Evolutionary conservation across 1,140 invertebrate species (phyloP).

Genomic region (Cherax destructor): DNA sequence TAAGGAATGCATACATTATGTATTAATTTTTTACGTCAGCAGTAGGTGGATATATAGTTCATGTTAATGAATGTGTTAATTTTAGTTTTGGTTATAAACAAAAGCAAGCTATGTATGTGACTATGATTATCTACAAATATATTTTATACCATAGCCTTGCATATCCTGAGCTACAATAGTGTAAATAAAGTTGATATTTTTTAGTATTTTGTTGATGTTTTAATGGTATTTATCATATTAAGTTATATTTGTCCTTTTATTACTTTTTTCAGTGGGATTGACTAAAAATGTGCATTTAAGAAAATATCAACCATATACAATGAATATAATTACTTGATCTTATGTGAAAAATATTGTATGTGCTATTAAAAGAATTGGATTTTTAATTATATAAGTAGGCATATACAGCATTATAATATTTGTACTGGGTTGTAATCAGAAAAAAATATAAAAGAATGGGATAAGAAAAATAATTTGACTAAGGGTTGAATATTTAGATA

Average conservation of each 20-base stretch:
- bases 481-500: no score
- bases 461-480: no score
- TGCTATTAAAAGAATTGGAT: no score
- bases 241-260: background rate
- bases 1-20: slow-evolving; percentile 2
- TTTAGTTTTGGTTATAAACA: background rate
- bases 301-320: background rate
- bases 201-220: background rate
- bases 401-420: no score
- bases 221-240: background rate
- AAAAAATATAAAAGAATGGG: no score
- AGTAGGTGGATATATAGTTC: background rate
- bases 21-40: background rate
- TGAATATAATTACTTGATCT: no score
- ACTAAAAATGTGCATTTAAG: background rate
- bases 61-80: background rate
- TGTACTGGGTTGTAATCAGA: no score
- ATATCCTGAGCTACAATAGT: background rate
- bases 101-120: background rate
- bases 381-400: no score
- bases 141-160: background rate
- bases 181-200: background rate
- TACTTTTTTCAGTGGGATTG: background rate
- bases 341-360: no score
- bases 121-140: background rate